Evolutionary conservation across 2,888 invertebrate genomes (phyloP).

Genomic region (Melanchra persicariae): DNA sequence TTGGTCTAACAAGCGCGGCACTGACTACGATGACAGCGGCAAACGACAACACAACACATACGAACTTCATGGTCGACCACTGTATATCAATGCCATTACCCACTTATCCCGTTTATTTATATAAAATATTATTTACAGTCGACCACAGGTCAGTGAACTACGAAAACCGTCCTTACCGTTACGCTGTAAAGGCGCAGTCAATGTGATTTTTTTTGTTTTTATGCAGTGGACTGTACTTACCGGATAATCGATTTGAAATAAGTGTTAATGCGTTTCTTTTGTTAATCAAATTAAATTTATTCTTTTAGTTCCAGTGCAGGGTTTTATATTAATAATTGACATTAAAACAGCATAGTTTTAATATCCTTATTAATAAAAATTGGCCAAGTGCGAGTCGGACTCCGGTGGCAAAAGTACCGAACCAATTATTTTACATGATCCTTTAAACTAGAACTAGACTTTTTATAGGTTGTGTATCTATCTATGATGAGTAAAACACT

Average conservation of each 20-base stretch:
- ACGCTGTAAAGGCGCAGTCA: neutral
- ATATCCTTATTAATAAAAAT: too few species aligned
- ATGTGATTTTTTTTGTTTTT: too few species aligned
- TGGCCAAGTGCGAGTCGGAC: too few species aligned
- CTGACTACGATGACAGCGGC: neutral
- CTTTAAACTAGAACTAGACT: too few species aligned
- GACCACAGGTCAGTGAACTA: neutral
- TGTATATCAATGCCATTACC: neutral
- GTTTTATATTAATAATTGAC: neutral
- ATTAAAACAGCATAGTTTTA: too few species aligned
- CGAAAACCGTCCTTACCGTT: too few species aligned
- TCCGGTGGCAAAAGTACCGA: too few species aligned
- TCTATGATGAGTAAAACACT: too few species aligned
- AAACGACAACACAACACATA: neutral
- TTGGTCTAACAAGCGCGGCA: too few species aligned
- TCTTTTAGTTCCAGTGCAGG: neutral
- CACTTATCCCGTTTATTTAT: neutral
- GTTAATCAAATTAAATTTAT: neutral
- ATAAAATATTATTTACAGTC: neutral
- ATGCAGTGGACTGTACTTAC: neutral
- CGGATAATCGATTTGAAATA: neutral
- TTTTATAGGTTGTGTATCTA: too few species aligned
- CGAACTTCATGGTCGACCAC: slow-evolving; percentile 3
- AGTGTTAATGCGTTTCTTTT: neutral
- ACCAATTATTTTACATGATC: too few species aligned